Base-by-base conservation (phyloP, 2,888 invertebrate genomes). In the Lepidochrysops patricia region DNA sequence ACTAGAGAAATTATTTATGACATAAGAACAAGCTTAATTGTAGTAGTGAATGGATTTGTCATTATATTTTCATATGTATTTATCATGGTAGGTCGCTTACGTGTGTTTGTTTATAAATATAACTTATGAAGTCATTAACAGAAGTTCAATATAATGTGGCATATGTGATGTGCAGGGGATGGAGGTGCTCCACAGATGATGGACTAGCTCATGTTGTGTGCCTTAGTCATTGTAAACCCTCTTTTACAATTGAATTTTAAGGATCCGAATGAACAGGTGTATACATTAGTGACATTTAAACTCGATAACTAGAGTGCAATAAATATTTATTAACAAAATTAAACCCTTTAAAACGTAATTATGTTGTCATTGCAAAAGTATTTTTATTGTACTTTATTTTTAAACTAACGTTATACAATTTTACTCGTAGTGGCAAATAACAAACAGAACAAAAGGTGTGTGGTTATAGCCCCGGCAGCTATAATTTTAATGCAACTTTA, bases 1-100 rank as follows among this genome's bases (percentile, higher is more conserved):
- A 83, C 79, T 84, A 89, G 89, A 85, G 78, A 88, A 89, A 86
- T 88, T 89, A 89, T 89, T 88, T 89, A 89, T 89, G 83, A 85
- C 75, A 79, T 87, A 87, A 86, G 88, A 83, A 81, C 80, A 81
- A 84, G 81, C 78, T 82, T 82, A 79, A 74, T 77, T 78, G 78
- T 58, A 58, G 58, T 58, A 73, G 75, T 76, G 83, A 84, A 84
- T 74, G 80, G 81, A 83, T 79, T 76, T 77, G 74, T 79, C 83
- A 82, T 73, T 84, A 83, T 88, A 88, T 88, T 87, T 89, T 87
- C 84, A 79, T 88, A 88, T 81, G 82, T 89, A 87, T 89, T 88
- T 88, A 88, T 88, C 82, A 75, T 77, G 76, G 73, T 86, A 86
- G 84, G 79, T 79, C 74, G 84, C 84, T 84, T 85, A 64, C 76